phyloP scores from a whole-genome alignment of 2,113 vertebrate species.

The Petaurus breviceps region DNA sequence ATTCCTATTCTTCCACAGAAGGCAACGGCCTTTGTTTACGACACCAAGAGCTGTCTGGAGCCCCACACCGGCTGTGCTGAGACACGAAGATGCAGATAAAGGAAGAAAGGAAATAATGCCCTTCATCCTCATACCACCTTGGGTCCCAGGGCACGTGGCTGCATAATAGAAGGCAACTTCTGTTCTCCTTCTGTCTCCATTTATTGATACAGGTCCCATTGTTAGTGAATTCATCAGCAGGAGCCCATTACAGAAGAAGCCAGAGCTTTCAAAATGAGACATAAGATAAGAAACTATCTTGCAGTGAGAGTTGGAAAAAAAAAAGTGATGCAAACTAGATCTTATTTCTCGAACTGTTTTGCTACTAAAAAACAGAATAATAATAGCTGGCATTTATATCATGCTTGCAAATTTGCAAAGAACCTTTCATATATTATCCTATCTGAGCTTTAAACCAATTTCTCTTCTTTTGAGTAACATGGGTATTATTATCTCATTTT shows the following conservation, averaged over 20 bases:
- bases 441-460: neutral
- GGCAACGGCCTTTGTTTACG: neutral
- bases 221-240: neutral
- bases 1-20: conserved; percentile 1
- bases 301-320: neutral
- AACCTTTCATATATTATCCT: neutral
- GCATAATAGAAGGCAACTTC: conserved; percentile 2
- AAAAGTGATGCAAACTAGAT: neutral
- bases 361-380: neutral
- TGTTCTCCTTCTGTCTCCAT: neutral
- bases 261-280: neutral
- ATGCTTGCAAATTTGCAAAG: neutral
- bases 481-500: neutral
- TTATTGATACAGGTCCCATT: neutral
- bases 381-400: neutral
- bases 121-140: neutral
- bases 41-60: neutral
- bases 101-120: neutral
- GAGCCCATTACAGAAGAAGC: neutral
- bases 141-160: neutral
- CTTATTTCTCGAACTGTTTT: neutral
- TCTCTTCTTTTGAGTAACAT: neutral
- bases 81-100: neutral
- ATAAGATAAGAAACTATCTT: neutral
- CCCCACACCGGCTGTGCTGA: neutral